These are phyloP conservation scores for Lophotriccus pileatus DNA, from an alignment of 2,797 vertebrate species.

Conservation along the genomic window DNA sequence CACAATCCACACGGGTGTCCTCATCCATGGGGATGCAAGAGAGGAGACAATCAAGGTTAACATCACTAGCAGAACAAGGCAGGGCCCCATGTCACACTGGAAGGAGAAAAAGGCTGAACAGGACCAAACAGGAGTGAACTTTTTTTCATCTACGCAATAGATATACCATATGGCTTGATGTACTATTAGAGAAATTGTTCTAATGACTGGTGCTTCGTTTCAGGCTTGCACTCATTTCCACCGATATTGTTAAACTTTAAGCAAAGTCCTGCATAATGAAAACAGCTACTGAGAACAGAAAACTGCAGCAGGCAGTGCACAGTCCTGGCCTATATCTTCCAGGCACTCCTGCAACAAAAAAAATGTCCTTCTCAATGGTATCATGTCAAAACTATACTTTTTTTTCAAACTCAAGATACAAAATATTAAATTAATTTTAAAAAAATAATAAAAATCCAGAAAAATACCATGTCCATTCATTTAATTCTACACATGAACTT, in stretches of 20 bases:
- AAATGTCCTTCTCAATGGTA: background rate
- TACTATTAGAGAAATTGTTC: background rate
- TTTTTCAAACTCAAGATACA: background rate
- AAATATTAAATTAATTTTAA: background rate
- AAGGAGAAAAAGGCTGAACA: background rate
- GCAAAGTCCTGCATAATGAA: background rate
- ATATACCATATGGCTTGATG: background rate
- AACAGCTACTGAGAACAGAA: background rate
- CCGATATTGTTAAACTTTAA: background rate
- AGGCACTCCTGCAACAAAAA: background rate
- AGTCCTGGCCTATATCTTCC: background rate
- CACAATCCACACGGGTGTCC: background rate
- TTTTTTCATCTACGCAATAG: background rate
- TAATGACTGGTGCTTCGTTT: background rate
- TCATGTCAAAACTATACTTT: background rate
- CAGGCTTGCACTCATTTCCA: background rate
- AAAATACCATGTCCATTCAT: background rate
- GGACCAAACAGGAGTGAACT: background rate
- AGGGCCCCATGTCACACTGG: accelerated
- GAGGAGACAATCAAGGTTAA: background rate
- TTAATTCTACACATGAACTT: background rate
- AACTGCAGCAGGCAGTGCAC: background rate
- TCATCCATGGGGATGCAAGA: background rate
- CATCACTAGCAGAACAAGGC: background rate
- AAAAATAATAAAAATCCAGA: background rate